Evolutionary conservation across 2,113 vertebrate genomes (phyloP).

Genomic region (Passer domesticus): DNA sequence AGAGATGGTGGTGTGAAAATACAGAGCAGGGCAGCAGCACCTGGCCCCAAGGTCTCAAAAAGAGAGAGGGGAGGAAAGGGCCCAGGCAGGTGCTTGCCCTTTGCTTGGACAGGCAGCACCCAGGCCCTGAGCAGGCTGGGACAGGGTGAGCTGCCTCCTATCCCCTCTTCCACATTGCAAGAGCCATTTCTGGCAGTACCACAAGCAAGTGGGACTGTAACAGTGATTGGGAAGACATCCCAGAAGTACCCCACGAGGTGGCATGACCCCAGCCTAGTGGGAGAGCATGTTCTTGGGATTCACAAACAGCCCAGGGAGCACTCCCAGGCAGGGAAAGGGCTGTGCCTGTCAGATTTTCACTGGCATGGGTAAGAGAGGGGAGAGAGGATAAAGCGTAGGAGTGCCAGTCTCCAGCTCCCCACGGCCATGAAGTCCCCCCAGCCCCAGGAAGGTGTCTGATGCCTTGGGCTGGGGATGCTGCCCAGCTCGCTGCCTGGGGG

Average conservation of each 20-base stretch:
- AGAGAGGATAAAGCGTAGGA: background rate
- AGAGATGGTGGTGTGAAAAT: background rate
- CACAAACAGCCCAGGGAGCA: background rate
- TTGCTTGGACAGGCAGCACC: background rate
- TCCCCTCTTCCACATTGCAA: background rate
- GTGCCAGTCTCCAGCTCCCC: background rate
- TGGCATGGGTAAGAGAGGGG: background rate
- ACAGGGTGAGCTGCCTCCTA: background rate
- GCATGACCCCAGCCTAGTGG: background rate
- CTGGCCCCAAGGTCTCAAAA: background rate
- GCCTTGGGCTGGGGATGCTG: background rate
- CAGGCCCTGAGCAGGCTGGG: background rate
- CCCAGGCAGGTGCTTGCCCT: background rate
- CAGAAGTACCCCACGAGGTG: background rate
- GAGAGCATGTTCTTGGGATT: background rate
- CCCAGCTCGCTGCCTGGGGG: background rate
- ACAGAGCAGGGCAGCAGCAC: background rate
- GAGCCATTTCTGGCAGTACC: background rate
- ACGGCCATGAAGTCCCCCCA: background rate
- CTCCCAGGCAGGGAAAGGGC: background rate
- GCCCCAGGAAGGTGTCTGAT: background rate
- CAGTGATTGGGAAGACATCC: background rate
- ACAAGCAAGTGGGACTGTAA: background rate
- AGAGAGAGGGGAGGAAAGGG: background rate
- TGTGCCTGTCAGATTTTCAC: background rate